Conservation (phyloP, 2,888 invertebrate genomes). For the Cephus pygmeus region DNA sequence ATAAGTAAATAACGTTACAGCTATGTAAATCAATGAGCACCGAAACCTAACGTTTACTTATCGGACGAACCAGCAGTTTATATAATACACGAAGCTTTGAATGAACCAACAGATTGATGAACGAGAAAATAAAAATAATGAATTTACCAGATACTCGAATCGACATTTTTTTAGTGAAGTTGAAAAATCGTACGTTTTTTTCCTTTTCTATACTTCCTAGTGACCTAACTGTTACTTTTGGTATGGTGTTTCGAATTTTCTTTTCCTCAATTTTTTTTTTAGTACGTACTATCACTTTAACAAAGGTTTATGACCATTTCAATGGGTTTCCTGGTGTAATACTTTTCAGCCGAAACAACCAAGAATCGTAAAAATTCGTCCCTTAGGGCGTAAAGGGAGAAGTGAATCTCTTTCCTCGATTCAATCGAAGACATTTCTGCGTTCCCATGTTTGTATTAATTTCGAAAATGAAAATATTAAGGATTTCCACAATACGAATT, state of each 20-base stretch:
- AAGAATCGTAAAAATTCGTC: neutral
- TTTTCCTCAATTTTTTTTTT: neutral
- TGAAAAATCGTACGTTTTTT: neutral
- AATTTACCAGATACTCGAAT: neutral
- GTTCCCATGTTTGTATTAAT: neutral
- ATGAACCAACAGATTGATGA: neutral
- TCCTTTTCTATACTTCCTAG: neutral
- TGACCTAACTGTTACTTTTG: neutral
- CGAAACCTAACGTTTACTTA: neutral
- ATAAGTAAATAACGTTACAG: neutral
- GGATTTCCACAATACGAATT: neutral
- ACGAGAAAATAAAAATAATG: neutral
- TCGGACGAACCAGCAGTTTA: neutral
- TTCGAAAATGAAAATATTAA: neutral
- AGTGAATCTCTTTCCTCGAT: neutral
- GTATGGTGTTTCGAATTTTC: neutral
- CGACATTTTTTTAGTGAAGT: neutral
- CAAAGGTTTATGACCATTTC: neutral
- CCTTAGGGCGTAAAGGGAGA: neutral
- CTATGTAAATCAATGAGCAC: neutral
- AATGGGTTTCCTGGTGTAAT: neutral
- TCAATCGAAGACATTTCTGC: too few species aligned
- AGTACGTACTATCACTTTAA: neutral
- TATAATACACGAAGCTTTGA: neutral
- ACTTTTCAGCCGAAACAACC: neutral